Evolutionary conservation across 2,888 invertebrate genomes (phyloP).

Genomic region (Horisme vitalbata): DNA sequence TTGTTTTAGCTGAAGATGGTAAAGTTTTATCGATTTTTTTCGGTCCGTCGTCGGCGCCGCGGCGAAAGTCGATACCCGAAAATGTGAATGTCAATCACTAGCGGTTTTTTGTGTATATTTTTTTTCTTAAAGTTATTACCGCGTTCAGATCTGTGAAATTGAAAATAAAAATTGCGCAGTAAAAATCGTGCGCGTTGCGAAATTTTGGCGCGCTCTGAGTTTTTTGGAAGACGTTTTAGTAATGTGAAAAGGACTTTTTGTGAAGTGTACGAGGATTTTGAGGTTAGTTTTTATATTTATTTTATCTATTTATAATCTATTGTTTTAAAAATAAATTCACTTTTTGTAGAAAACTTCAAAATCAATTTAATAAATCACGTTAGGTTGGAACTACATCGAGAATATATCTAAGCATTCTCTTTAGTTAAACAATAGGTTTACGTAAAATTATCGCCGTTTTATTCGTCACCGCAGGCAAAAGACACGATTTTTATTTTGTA

Average conservation of each 20-base stretch:
- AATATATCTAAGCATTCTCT: no score
- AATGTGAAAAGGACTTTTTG: constrained; percentile 23
- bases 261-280: constrained; percentile 24
- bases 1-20: constrained; percentile 23
- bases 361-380: no score
- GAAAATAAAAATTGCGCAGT: constrained; percentile 60
- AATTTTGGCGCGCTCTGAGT: constrained; percentile 42
- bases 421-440: no score
- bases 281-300: constrained; percentile 26
- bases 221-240: constrained; percentile 15
- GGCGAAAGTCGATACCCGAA: constrained; percentile 21
- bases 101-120: constrained; percentile 22
- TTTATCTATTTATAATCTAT: neutral
- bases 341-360: no score
- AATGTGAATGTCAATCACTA: constrained; percentile 29
- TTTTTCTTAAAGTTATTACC: constrained; percentile 25
- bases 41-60: constrained; percentile 25
- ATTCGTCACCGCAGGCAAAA: no score
- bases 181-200: constrained; percentile 48
- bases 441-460: no score
- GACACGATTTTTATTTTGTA: no score
- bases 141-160: constrained; percentile 57
- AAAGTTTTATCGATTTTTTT: constrained; percentile 24
- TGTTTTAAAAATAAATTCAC: neutral
- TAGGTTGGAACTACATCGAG: no score